Conservation (phyloP, 2,888 invertebrate species). For the Seira musarum region DNA sequence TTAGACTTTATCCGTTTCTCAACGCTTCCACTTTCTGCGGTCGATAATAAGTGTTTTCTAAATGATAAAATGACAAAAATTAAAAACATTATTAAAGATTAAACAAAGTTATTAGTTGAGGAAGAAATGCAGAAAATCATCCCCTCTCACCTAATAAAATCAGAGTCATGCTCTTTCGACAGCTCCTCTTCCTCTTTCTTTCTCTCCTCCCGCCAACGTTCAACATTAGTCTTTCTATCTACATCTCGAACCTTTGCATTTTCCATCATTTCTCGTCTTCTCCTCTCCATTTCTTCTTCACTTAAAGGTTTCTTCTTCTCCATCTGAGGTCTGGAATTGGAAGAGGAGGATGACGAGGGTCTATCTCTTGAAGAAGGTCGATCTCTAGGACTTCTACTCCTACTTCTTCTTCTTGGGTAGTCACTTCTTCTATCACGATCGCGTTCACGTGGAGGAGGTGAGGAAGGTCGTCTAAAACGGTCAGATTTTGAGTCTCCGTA, state of each 20-base stretch:
- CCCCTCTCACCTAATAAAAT: conserved; percentile 71
- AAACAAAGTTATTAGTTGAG: background rate
- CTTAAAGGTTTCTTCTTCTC: conserved; percentile 50
- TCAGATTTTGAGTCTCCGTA: background rate
- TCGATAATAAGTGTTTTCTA: conserved; percentile 79
- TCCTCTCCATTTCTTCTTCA: conserved; percentile 80
- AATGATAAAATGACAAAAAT: conserved; percentile 65
- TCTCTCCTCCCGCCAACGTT: conserved; percentile 72
- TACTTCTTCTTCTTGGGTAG: conserved; percentile 9
- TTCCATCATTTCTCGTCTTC: conserved; percentile 85
- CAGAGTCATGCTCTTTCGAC: conserved; percentile 67
- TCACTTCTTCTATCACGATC: background rate
- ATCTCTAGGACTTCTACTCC: conserved; percentile 40
- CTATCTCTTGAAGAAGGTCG: background rate
- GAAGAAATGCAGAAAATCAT: background rate
- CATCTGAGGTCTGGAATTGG: background rate
- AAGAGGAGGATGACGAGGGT: conserved; percentile 9
- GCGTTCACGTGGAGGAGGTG: conserved; percentile 20
- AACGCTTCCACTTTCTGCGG: conserved; percentile 81
- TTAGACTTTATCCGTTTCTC: conserved; percentile 90
- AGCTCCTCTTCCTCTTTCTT: conserved; percentile 71
- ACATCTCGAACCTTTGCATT: conserved; percentile 79
- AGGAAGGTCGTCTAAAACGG: background rate
- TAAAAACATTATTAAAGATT: conserved; percentile 3
- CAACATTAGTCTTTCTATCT: conserved; percentile 72